These are phyloP conservation scores for Rhingia rostrata DNA, from an alignment of 2,888 invertebrate genomes.

Conservation along the genomic window DNA sequence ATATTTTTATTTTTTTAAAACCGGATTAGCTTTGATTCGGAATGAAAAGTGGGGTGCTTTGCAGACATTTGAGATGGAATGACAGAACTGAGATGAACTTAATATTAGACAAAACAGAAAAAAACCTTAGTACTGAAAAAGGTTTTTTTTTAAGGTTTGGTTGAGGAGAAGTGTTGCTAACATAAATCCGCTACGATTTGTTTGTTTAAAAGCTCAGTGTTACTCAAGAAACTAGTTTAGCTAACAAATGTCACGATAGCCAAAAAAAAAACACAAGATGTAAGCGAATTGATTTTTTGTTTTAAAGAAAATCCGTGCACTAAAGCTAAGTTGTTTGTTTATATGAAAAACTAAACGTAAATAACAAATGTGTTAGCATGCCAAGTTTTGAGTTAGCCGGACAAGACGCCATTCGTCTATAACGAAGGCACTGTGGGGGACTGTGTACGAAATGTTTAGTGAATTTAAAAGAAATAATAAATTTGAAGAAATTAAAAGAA, in stretches of 20 bases:
- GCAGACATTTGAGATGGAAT: slow-evolving; percentile 59
- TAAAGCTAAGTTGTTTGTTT: slow-evolving; percentile 53
- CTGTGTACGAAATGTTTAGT: slow-evolving; percentile 81
- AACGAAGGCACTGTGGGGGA: slow-evolving; percentile 73
- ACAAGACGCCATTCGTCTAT: slow-evolving; percentile 68
- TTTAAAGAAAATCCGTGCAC: slow-evolving; percentile 58
- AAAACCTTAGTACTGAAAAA: slow-evolving; percentile 50
- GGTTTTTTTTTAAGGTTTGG: slow-evolving; percentile 20
- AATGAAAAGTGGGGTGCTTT: slow-evolving; percentile 67
- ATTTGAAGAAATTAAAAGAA: slow-evolving; percentile 25
- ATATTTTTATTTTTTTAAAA: slow-evolving; percentile 19
- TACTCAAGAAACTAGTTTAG: slow-evolving; percentile 50
- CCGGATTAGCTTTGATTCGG: slow-evolving; percentile 40
- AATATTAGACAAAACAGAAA: slow-evolving; percentile 11
- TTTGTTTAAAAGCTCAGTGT: slow-evolving; percentile 51
- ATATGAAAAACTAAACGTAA: slow-evolving; percentile 47
- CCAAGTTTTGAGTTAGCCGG: slow-evolving; percentile 63
- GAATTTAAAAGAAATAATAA: slow-evolving; percentile 75
- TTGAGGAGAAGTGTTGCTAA: slow-evolving; percentile 47
- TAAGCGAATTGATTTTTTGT: slow-evolving; percentile 60
- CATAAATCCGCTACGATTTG: slow-evolving; percentile 31
- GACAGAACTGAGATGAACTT: slow-evolving; percentile 62
- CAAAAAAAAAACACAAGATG: slow-evolving; percentile 38
- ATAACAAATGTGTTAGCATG: slow-evolving; percentile 67
- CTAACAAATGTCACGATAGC: slow-evolving; percentile 53